Percentiles rank a stretch among this genome's conserved stretches.
Conservation (phyloP, 2,797 vertebrate genomes). For the Oreortyx pictus region DNA sequence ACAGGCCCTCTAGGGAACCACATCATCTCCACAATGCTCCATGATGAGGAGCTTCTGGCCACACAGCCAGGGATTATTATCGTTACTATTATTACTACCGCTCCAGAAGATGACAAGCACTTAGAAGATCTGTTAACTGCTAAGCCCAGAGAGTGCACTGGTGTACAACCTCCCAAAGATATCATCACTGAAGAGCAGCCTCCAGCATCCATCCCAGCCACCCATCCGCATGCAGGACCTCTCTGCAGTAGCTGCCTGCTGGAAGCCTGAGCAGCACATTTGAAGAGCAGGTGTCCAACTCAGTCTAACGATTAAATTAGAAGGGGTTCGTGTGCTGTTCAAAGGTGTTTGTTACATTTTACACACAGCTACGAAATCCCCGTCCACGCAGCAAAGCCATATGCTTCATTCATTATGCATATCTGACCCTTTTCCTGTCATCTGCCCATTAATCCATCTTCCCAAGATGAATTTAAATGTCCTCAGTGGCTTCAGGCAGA, state of each 20-base stretch:
- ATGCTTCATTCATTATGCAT: constrained; percentile 55
- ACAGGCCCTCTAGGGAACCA: background rate
- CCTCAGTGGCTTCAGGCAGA: background rate
- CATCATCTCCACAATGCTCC: background rate
- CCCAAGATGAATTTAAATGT: constrained; percentile 11
- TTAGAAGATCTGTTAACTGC: rapidly evolving
- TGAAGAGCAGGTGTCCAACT: background rate
- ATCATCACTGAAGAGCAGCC: background rate
- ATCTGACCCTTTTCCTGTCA: constrained; percentile 33
- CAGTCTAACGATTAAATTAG: background rate
- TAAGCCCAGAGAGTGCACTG: background rate
- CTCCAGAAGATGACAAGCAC: rapidly evolving
- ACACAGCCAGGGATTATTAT: background rate
- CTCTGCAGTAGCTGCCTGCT: background rate
- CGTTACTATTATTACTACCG: no score
- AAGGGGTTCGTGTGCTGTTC: background rate
- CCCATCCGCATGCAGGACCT: rapidly evolving
- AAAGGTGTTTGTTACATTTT: constrained; percentile 19
- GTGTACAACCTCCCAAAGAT: background rate
- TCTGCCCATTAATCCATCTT: constrained; percentile 43
- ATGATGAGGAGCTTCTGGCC: background rate
- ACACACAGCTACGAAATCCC: background rate
- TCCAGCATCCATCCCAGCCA: background rate
- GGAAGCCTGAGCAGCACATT: background rate
- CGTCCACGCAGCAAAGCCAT: constrained; percentile 5